Evolutionary conservation across 2,797 vertebrate species (phyloP).

Genomic region (Xenops minutus): DNA sequence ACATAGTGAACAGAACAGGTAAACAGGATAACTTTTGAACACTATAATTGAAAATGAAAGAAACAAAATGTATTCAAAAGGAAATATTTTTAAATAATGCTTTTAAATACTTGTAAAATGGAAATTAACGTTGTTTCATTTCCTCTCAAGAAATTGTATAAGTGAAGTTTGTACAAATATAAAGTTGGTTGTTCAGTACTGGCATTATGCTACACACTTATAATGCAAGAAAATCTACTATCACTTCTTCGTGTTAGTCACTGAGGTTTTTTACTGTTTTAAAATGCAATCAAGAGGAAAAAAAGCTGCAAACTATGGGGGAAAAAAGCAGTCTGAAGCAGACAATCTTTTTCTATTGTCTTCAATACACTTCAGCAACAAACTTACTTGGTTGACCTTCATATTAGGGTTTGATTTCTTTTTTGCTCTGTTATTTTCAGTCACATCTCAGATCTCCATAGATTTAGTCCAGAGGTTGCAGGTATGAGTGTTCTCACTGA

Average conservation of each 20-base stretch:
- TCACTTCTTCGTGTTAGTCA: neutral
- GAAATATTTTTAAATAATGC: neutral
- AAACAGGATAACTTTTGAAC: neutral
- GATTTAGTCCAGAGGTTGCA: neutral
- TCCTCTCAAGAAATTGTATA: neutral
- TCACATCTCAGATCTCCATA: neutral
- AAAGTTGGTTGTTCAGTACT: neutral
- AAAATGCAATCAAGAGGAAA: neutral
- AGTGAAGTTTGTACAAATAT: neutral
- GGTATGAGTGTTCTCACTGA: neutral
- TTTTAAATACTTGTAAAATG: neutral
- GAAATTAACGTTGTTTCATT: neutral
- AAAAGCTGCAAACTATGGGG: neutral
- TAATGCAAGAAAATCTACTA: neutral
- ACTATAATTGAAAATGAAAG: neutral
- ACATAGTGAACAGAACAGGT: neutral
- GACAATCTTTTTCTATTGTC: neutral
- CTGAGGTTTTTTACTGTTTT: neutral
- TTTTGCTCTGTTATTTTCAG: neutral
- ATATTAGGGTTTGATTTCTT: neutral
- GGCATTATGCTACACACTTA: neutral
- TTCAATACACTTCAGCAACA: neutral
- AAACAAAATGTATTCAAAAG: neutral
- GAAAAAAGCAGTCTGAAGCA: neutral
- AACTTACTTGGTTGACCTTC: neutral